Evolutionary conservation across 2,113 vertebrate species (phyloP).

Genomic region (Trinectes maculatus): DNA sequence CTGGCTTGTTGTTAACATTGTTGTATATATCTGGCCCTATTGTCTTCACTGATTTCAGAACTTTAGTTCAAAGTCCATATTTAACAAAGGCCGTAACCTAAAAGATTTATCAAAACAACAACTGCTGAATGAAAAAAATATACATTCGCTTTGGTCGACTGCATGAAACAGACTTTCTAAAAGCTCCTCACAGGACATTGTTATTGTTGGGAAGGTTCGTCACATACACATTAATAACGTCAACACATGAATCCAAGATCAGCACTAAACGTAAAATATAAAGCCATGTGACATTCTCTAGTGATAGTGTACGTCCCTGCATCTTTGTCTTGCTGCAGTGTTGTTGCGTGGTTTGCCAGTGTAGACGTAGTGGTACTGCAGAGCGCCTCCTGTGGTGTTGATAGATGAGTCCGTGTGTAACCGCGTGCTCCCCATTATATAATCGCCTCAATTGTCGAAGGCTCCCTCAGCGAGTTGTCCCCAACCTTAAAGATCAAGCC

Average conservation of each 20-base stretch:
- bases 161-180: constrained; percentile 45
- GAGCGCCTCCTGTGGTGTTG: constrained; percentile 26
- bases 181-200: constrained; percentile 56
- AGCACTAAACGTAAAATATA: constrained; percentile 31
- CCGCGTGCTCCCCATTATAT: constrained; percentile 11
- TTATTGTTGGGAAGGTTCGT: constrained; percentile 47
- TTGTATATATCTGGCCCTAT: background rate
- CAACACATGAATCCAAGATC: constrained; percentile 40
- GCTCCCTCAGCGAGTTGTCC: constrained; percentile 48
- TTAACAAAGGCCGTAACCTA: constrained; percentile 19
- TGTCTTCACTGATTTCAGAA: background rate
- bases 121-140: constrained; percentile 29
- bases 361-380: constrained; percentile 20
- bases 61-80: background rate
- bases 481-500: constrained; percentile 27
- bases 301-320: constrained; percentile 28
- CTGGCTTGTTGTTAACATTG: too few species aligned
- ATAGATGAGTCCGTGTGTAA: constrained; percentile 21
- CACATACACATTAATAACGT: constrained; percentile 18
- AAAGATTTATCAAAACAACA: background rate
- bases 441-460: constrained; percentile 14
- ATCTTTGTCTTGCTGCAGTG: background rate
- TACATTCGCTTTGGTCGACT: constrained; percentile 13
- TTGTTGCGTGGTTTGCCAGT: constrained; percentile 17
- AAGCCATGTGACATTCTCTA: constrained; percentile 63